phyloP scores from a whole-genome alignment of 2,888 invertebrate genomes.

The Chymomyza caudatula region DNA sequence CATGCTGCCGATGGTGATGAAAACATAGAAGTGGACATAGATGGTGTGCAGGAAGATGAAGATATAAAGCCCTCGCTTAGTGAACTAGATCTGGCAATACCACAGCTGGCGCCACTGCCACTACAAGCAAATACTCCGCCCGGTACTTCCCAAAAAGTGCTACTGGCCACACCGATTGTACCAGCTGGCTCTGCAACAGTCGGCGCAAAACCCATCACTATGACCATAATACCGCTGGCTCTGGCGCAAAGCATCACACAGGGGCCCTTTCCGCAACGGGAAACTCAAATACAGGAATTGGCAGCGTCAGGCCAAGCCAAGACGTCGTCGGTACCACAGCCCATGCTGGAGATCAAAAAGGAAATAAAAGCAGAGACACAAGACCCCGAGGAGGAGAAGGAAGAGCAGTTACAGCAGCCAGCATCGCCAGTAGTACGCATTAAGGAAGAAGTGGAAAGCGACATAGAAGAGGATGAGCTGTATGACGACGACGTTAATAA shows the following conservation, averaged over 20 bases:
- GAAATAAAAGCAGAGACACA: constrained; percentile 69
- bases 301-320: constrained; percentile 15
- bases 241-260: constrained; percentile 59
- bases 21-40: constrained; percentile 42
- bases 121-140: constrained; percentile 25
- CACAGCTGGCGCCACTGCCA: constrained; percentile 48
- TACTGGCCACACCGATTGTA: constrained; percentile 71
- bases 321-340: constrained; percentile 52
- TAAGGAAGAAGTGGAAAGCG: constrained; percentile 47
- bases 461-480: constrained; percentile 23
- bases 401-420: neutral
- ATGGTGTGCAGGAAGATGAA: constrained; percentile 25
- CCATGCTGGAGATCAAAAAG: constrained; percentile 68
- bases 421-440: constrained; percentile 19
- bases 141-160: constrained; percentile 66
- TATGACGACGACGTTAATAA: constrained; percentile 50
- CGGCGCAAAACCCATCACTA: constrained; percentile 64
- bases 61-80: constrained; percentile 52
- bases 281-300: constrained; percentile 14
- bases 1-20: constrained; percentile 29
- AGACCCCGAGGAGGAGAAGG: constrained; percentile 39
- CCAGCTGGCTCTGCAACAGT: constrained; percentile 40
- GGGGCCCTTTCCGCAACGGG: neutral
- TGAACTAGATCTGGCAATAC: constrained; percentile 38
- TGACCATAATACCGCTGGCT: constrained; percentile 74